Percentiles rank a stretch among this genome's conserved stretches.
Evolutionary conservation across 2,888 invertebrate species (phyloP).

Genomic region (Drosophila lacicola): DNA sequence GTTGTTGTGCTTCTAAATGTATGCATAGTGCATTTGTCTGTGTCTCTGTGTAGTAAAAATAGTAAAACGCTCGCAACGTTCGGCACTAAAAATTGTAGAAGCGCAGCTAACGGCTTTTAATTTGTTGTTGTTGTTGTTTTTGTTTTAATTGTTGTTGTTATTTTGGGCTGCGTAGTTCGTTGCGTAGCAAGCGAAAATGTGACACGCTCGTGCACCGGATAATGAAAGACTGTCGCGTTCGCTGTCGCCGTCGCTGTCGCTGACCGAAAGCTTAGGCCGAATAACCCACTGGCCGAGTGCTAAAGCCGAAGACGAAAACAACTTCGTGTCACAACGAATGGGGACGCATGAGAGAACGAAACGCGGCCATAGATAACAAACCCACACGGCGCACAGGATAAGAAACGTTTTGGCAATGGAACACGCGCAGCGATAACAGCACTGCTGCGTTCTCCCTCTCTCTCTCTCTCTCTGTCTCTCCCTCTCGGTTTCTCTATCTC

Average conservation of each 20-base stretch:
- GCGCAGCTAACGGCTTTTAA: constrained; percentile 52
- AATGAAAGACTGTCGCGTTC: constrained; percentile 67
- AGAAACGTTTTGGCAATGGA: constrained; percentile 65
- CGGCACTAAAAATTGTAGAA: constrained; percentile 69
- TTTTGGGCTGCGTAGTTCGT: constrained; percentile 35
- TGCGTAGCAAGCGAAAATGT: constrained; percentile 59
- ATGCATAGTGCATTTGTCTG: constrained; percentile 4
- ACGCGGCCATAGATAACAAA: constrained; percentile 56
- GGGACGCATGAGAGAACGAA: constrained; percentile 49
- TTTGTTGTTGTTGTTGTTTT: constrained; percentile 35
- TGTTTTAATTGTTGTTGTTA: constrained; percentile 28
- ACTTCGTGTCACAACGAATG: constrained; percentile 29
- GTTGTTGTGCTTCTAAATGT: constrained; percentile 13
- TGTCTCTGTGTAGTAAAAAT: constrained; percentile 58
- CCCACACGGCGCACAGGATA: constrained; percentile 62
- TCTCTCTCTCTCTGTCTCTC: not conserved
- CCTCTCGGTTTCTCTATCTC: not conserved
- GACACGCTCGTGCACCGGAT: constrained; percentile 69
- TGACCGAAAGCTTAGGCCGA: constrained; percentile 49
- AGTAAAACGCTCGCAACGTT: constrained; percentile 59
- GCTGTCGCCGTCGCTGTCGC: constrained; percentile 7
- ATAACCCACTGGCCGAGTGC: constrained; percentile 57
- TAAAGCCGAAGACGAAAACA: constrained; percentile 16
- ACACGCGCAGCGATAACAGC: constrained; percentile 67
- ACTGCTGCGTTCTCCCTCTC: constrained; percentile 12